These are phyloP conservation scores for Caenorhabditis drosophilae DNA, from an alignment of 2,888 invertebrate genomes.

Conservation along the genomic window DNA sequence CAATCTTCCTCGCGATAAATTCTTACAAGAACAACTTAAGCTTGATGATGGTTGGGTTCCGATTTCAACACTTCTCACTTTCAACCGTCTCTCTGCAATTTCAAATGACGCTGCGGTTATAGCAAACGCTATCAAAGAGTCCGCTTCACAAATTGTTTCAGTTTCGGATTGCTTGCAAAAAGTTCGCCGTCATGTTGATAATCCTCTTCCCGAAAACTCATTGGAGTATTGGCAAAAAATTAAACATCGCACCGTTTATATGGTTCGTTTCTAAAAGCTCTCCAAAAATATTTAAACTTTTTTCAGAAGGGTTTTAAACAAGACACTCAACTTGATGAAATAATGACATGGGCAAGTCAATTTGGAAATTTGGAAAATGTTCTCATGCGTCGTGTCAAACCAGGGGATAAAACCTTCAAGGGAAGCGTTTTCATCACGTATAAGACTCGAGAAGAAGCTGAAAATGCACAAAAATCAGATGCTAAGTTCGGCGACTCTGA, in stretches of 20 bases:
- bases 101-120: constrained; percentile 79
- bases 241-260: constrained; percentile 81
- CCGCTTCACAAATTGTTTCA: constrained; percentile 37
- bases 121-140: constrained; percentile 78
- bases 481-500: constrained; percentile 75
- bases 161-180: constrained; percentile 77
- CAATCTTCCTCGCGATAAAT: constrained; percentile 89
- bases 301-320: constrained; percentile 76
- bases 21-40: constrained; percentile 84
- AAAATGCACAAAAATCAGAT: constrained; percentile 78
- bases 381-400: constrained; percentile 70
- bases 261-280: constrained; percentile 68
- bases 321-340: constrained; percentile 76
- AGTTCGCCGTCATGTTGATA: constrained; percentile 79
- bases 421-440: constrained; percentile 92
- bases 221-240: constrained; percentile 83
- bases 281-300: constrained; percentile 14
- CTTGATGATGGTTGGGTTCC: constrained; percentile 88
- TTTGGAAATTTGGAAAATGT: constrained; percentile 79
- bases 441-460: constrained; percentile 80
- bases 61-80: constrained; percentile 82
- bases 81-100: constrained; percentile 80
- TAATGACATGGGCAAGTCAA: constrained; percentile 78
- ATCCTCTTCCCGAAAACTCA: constrained; percentile 83
- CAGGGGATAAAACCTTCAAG: constrained; percentile 64